These are phyloP conservation scores for Palythoa heliodiscus DNA, from an alignment of 92 coral and sea anemone species.

Conservation along the genomic window DNA sequence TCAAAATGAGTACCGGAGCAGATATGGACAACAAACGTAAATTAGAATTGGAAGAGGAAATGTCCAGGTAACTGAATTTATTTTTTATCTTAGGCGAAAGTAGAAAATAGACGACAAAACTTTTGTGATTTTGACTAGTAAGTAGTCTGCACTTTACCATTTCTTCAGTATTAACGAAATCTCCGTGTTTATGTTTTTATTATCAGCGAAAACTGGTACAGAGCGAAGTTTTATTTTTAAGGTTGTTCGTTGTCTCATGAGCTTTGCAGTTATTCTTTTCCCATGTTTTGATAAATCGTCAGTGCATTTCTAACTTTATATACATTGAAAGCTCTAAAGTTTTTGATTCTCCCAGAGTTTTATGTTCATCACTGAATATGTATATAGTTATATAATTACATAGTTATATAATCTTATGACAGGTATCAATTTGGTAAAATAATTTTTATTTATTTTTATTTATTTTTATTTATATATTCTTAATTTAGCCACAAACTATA, in stretches of 20 bases:
- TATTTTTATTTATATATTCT: no score
- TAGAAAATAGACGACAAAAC: neutral
- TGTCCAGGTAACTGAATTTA: conserved; percentile 85
- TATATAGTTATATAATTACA: no score
- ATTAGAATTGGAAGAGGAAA: conserved; percentile 92
- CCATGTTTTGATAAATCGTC: no score
- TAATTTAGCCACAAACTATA: no score
- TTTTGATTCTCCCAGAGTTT: no score
- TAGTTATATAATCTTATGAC: no score
- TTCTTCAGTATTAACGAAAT: neutral
- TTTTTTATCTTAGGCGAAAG: neutral
- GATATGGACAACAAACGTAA: conserved; percentile 71
- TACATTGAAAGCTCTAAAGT: no score
- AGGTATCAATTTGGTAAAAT: no score
- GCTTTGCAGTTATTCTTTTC: neutral
- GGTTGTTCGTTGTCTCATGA: neutral
- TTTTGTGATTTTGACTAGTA: neutral
- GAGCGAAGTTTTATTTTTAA: no score
- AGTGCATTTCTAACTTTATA: no score
- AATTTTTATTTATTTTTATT: no score
- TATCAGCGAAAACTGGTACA: neutral
- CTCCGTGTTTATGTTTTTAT: neutral
- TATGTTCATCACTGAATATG: no score
- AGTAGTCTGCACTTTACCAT: neutral
- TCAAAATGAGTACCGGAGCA: conserved; percentile 50